Evolutionary conservation across 2,797 vertebrate species (phyloP).

Genomic region (Oreochromis mossambicus): DNA sequence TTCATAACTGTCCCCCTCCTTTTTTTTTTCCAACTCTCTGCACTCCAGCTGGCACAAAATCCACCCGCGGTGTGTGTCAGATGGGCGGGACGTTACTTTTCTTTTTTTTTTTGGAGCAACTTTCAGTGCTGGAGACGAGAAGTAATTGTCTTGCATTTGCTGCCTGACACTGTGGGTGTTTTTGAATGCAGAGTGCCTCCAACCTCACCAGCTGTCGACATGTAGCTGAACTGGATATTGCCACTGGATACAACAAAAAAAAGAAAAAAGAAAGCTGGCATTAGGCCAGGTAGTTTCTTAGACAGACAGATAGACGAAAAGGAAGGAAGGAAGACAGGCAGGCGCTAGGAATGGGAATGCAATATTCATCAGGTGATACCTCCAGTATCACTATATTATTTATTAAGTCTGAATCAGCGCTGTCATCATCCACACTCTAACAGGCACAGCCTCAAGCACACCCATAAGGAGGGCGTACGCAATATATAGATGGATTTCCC

Average conservation of each 20-base stretch:
- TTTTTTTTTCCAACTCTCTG: background rate
- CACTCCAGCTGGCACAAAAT: constrained; percentile 59
- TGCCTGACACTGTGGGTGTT: constrained; percentile 51
- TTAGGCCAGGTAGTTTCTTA: constrained; percentile 21
- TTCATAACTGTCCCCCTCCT: constrained; percentile 9
- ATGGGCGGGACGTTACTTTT: constrained; percentile 39
- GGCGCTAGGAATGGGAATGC: constrained; percentile 39
- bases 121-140: constrained; percentile 40
- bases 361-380: constrained; percentile 71
- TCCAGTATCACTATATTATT: constrained; percentile 69
- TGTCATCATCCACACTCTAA: constrained; percentile 63
- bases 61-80: constrained; percentile 43
- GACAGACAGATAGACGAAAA: constrained; percentile 9
- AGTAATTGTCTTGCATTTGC: constrained; percentile 48
- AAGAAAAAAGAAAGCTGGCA: constrained; percentile 11
- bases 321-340: background rate
- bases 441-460: constrained; percentile 53
- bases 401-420: constrained; percentile 67
- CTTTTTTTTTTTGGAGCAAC: constrained; percentile 38
- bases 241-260: constrained; percentile 8
- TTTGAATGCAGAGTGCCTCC: constrained; percentile 41
- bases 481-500: constrained; percentile 62
- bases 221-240: constrained; percentile 46
- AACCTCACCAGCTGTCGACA: constrained; percentile 51
- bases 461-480: constrained; percentile 39